Evolutionary conservation across 2,113 vertebrate genomes (phyloP), one percentile per base, ranked within the genome.

Genomic region (Fregetta grallaria): DNA sequence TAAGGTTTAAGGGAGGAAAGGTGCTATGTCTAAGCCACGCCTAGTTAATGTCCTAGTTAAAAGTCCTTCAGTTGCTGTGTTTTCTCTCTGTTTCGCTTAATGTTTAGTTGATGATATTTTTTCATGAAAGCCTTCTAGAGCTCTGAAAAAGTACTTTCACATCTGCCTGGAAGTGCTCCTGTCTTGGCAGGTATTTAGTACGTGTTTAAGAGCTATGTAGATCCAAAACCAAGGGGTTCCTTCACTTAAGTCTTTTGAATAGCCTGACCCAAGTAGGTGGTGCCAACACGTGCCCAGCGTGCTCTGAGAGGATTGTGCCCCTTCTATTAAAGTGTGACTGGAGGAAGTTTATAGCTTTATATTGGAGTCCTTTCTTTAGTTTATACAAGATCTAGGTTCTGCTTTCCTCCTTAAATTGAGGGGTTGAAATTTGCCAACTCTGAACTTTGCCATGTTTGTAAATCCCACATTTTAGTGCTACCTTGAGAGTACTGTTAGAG

Each of bases 171-270:
- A 73, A 34, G 29, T 13, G 7, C 27, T 90, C 1, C 47, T 76
- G 12, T 81, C 63, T 72, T 67, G 61, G 44, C 29, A n/a, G 17
- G 7, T 8, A 11, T 42, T 74, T 40, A 55, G 16, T n/a, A 7
- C 0, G 0, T 62, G 25, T 38, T 65, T 45, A 29, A n/a, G 22
- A 38, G 42, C 68, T 74, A 2, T 0, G 0, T 26, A 38, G 85
- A 53, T 59, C 19, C 34, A 73, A 87, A 90, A 97, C 47, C 9
- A 55, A 71, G 34, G 10, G 1, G 1, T 34, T 89, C 30, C 30
- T 88, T 91, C 66, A 14, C 49, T 40, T 58, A 12, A 47, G 20
- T 67, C 50, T 65, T 55, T 32, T 19, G 61, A 45, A 76, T 81
- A 84, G 21, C 55, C 8, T 18, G 18, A 56, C 6, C 6, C 26